These are phyloP conservation scores for Odontomachus brunneus DNA, from an alignment of 1,140 invertebrate species.

Conservation along the genomic window DNA sequence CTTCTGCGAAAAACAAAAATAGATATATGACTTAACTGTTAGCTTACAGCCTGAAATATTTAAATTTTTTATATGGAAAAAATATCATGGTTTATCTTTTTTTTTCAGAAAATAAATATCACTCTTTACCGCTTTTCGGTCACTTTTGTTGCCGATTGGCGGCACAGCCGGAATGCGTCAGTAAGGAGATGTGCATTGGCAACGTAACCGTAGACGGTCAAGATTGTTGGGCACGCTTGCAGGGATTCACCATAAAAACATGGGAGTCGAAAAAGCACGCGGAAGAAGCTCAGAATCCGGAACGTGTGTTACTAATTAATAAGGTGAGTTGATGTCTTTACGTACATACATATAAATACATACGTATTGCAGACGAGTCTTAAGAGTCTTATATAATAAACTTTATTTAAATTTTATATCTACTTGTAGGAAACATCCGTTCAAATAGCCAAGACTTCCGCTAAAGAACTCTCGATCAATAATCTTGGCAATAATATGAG, in stretches of 20 bases:
- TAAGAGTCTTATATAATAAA: background rate
- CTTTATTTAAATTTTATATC: background rate
- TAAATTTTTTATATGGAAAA: background rate
- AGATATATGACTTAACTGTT: too few species aligned
- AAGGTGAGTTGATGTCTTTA: constrained; percentile 75
- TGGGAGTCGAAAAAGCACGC: constrained; percentile 84
- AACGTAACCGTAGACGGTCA: constrained; percentile 85
- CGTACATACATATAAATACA: background rate
- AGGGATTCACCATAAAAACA: constrained; percentile 78
- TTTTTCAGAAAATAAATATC: constrained; percentile 85
- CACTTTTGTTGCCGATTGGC: constrained; percentile 91
- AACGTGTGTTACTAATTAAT: constrained; percentile 78
- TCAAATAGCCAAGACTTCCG: constrained; percentile 76
- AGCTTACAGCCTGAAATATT: constrained; percentile 11
- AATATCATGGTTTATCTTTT: background rate
- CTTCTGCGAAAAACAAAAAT: too few species aligned
- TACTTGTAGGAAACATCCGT: constrained; percentile 81
- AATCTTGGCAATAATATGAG: constrained; percentile 83
- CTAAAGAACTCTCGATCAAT: constrained; percentile 81
- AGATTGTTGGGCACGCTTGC: constrained; percentile 79
- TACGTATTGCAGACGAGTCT: too few species aligned
- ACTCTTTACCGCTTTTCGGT: constrained; percentile 89
- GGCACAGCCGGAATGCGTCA: constrained; percentile 88
- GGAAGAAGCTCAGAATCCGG: constrained; percentile 79
- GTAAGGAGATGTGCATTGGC: constrained; percentile 86